Base-by-base conservation (phyloP, 2,797 vertebrate genomes). In the Pelochelys cantorii region DNA sequence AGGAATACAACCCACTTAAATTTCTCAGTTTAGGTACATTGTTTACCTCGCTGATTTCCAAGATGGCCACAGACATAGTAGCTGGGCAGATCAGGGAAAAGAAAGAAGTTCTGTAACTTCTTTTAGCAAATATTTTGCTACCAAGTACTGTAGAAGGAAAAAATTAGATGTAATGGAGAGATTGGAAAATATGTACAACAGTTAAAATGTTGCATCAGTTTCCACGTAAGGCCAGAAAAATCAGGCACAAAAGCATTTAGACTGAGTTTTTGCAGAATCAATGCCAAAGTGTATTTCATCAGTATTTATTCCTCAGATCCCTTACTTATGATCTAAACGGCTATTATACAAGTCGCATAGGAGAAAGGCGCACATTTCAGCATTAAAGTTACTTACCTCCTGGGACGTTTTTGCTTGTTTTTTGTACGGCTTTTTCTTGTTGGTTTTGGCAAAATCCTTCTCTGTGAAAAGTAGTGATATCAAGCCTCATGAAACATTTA, bases 381-480 rank as follows among this genome's bases (percentile, higher is more conserved):
- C 48, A 1, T 68, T 55, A 37, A 12, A 86, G 52, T 87, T 60
- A 96, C 94, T 95, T 97, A 99, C 99, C 99, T 99, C 88, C 99
- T 99, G 48, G 99, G 99, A 96, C 99, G 99, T 97, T 99, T 99
- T 92, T 99, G 99, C 98, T 99, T 99, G 96, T 99, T 99, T 98
- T 99, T 99, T 71, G 98, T 99, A 90, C 99, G 99, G 96, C 99
- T 99, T 99, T 99, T 99, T 97, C 99, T 98, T 95, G 99, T 99
- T 96, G 99, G 99, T 95, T 99, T 99, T 84, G 99, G 99, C 96
- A 99, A 98, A 98, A 99, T 99, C 98, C 99, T 99, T 97, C 99
- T 99, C 99, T 99, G 96, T 57, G 97, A 96, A 52, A 55, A 11
- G 4, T 75, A 2, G 13, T 42, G 90, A 11, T 31, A 5, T 27